Conservation (phyloP, 2,888 invertebrate species). For the Euproctis similis region DNA sequence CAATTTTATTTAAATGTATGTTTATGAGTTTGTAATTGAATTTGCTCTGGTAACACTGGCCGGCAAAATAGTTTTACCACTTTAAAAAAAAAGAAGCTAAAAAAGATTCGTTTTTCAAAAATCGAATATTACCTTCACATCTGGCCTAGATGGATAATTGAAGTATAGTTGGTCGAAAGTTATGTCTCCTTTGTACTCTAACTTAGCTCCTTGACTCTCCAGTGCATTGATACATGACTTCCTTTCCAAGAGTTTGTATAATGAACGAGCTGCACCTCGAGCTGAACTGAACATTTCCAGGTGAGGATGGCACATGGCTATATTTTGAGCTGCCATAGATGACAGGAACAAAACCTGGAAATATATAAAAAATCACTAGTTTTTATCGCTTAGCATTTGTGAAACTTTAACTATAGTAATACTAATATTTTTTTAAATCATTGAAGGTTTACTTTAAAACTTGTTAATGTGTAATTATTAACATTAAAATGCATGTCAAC, state of each 20-base stretch:
- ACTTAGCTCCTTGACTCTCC: conserved; percentile 53
- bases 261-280: conserved; percentile 81
- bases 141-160: conserved; percentile 85
- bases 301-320: conserved; percentile 84
- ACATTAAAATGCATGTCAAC: no score
- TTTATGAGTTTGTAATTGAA: no score
- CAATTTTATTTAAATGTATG: no score
- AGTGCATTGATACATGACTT: conserved; percentile 45
- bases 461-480: no score
- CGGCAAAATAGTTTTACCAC: background rate
- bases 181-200: conserved; percentile 77
- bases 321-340: conserved; percentile 84
- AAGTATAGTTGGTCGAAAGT: conserved; percentile 82
- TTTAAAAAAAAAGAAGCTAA: background rate
- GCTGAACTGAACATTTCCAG: conserved; percentile 84
- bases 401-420: no score
- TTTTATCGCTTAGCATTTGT: no score
- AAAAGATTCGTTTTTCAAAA: background rate
- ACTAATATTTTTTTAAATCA: no score
- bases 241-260: conserved; percentile 83
- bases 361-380: no score
- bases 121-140: conserved; percentile 80
- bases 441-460: no score
- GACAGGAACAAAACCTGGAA: conserved; percentile 85
- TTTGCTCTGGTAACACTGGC: no score